Evolutionary conservation across 2,888 invertebrate species (phyloP).

Genomic region (Drosophila demipolita): DNA sequence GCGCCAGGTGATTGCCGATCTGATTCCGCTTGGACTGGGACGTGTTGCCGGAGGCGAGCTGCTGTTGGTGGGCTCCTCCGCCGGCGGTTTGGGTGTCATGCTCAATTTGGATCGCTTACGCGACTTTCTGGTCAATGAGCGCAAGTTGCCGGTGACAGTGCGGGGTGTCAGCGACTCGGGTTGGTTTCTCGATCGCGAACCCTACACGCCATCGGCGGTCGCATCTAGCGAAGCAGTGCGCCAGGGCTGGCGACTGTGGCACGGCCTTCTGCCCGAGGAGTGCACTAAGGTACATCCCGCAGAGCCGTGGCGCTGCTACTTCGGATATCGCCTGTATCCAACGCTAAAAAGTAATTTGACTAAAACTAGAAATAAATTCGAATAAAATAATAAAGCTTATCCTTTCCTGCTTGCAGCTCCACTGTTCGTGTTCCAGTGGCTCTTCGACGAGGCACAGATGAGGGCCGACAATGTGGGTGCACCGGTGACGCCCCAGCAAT

Average conservation of each 20-base stretch:
- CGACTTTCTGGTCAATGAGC: conserved; percentile 88
- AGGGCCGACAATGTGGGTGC: conserved; percentile 96
- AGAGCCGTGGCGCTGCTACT: conserved; percentile 96
- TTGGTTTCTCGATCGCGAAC: conserved; percentile 96
- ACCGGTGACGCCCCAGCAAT: conserved; percentile 94
- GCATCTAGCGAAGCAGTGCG: conserved; percentile 89
- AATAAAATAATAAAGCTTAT: conserved; percentile 74
- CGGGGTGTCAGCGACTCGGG: conserved; percentile 96
- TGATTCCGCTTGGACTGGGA: conserved; percentile 87
- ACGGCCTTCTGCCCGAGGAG: conserved; percentile 91
- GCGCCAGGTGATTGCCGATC: conserved; percentile 88
- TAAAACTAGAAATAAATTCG: background rate
- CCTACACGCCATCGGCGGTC: conserved; percentile 88
- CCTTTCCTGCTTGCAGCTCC: conserved; percentile 87
- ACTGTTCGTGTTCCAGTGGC: conserved; percentile 96
- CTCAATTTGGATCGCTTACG: conserved; percentile 94
- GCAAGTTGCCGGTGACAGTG: conserved; percentile 88
- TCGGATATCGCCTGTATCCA: conserved; percentile 95
- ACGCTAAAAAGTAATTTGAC: conserved; percentile 89
- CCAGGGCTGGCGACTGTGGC: conserved; percentile 92
- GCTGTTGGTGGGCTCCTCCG: conserved; percentile 93
- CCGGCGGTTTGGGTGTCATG: conserved; percentile 97
- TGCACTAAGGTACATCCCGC: conserved; percentile 89
- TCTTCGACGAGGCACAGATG: conserved; percentile 98
- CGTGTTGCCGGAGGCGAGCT: conserved; percentile 91